A percentile compares a stretch with the other conserved stretches of the same genome.
phyloP scores from a whole-genome alignment of 2,113 vertebrate genomes.

The Sturnira hondurensis region DNA sequence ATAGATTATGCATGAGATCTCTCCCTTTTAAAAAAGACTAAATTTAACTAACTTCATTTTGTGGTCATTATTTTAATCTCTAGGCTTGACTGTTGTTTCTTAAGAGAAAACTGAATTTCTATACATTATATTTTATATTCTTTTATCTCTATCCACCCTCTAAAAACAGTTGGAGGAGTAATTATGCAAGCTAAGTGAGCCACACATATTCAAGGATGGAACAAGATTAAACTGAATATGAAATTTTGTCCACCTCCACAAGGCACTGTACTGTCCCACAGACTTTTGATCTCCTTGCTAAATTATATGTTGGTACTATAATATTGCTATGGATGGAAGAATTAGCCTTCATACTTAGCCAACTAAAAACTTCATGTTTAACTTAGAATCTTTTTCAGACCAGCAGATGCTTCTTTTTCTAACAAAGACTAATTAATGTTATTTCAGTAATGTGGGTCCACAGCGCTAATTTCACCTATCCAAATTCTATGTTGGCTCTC shows the following conservation, averaged over 20 bases:
- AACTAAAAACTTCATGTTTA: not conserved
- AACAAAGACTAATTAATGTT: not conserved
- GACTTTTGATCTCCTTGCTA: not conserved
- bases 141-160: not conserved
- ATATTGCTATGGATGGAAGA: not conserved
- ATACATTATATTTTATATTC: not conserved
- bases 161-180: not conserved
- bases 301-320: not conserved
- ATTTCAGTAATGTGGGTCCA: not conserved
- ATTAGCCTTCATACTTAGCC: not conserved
- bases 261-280: not conserved
- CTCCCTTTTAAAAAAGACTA: not conserved
- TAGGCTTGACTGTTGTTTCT: conserved; percentile 5
- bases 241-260: not conserved
- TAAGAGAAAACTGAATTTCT: conserved; percentile 25
- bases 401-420: not conserved
- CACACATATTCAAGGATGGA: not conserved
- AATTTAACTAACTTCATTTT: not conserved
- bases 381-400: not conserved
- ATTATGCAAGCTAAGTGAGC: not conserved
- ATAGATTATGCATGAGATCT: not conserved
- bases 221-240: not conserved
- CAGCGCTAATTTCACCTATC: not conserved
- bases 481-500: not conserved
- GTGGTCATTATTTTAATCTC: conserved; percentile 19